phyloP scores from a whole-genome alignment of 2,888 invertebrate species.

The Blastobasis lacticolella region DNA sequence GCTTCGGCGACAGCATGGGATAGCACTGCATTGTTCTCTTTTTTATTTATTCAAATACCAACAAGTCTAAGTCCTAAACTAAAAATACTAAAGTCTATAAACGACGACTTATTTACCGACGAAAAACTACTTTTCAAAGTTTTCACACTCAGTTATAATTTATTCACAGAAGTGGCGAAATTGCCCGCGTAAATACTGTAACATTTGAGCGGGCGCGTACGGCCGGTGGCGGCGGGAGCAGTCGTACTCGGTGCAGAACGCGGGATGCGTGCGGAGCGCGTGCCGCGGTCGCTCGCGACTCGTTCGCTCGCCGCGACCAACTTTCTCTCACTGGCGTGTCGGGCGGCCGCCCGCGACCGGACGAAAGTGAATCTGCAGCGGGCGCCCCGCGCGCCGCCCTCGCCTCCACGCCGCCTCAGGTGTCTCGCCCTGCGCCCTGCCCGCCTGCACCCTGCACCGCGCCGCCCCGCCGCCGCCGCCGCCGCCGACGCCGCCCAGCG shows the following conservation, averaged over 20 bases:
- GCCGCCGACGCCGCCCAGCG: conserved; percentile 34
- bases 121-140: conserved; percentile 22
- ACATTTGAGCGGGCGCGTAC: conserved; percentile 39
- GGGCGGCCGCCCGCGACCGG: conserved; percentile 65
- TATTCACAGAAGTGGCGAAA: conserved; percentile 35
- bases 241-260: conserved; percentile 13
- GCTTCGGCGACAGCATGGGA: conserved; percentile 58
- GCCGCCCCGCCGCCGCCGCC: conserved; percentile 35
- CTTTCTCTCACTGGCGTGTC: conserved; percentile 74
- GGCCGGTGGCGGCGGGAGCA: conserved; percentile 38
- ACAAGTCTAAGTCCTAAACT: conserved; percentile 16
- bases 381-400: conserved; percentile 34
- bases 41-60: conserved; percentile 9
- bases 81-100: conserved; percentile 15
- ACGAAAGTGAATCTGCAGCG: conserved; percentile 70
- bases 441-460: conserved; percentile 26
- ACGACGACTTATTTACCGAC: conserved; percentile 11
- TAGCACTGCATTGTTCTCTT: conserved; percentile 63
- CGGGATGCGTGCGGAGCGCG: conserved; percentile 17
- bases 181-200: conserved; percentile 29
- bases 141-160: conserved; percentile 24
- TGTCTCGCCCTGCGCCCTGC: conserved; percentile 36
- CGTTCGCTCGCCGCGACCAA: conserved; percentile 71
- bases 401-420: conserved; percentile 26
- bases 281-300: conserved; percentile 60